A percentile compares a stretch with the other conserved stretches of the same genome.
Evolutionary conservation across 1,140 invertebrate species (phyloP).

Genomic region (Elymnias hypermnestra): DNA sequence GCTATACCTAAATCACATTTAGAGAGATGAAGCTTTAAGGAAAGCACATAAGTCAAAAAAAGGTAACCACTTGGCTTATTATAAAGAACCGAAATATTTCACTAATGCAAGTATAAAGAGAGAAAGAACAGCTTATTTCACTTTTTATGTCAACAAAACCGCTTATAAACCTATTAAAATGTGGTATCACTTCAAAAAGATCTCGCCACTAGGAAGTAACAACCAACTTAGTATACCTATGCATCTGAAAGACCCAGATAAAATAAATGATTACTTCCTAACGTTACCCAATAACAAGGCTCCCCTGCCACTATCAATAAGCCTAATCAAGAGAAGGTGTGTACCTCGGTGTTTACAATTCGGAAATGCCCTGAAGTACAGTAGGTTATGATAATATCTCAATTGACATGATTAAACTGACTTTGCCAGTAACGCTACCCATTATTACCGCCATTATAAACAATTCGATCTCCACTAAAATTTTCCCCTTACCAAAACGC

Average conservation of each 20-base stretch:
- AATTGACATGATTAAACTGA: no score
- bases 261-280: not conserved
- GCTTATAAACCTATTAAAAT: not conserved
- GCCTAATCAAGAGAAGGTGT: no score
- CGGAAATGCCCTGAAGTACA: no score
- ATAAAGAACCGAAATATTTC: not conserved
- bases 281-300: not conserved
- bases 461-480: not conserved
- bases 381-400: no score
- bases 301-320: no score
- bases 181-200: slow-evolving; percentile 1
- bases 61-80: not conserved
- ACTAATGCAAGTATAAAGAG: not conserved
- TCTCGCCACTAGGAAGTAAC: not conserved
- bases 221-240: not conserved
- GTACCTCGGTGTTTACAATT: no score
- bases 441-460: not conserved
- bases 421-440: not conserved
- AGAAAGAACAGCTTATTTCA: not conserved
- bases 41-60: not conserved
- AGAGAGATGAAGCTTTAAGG: not conserved
- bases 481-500: not conserved
- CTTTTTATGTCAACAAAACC: not conserved
- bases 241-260: not conserved
- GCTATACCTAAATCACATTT: no score